phyloP scores from a whole-genome alignment of 2,113 vertebrate genomes.

The Onychorhynchus coronatus region DNA sequence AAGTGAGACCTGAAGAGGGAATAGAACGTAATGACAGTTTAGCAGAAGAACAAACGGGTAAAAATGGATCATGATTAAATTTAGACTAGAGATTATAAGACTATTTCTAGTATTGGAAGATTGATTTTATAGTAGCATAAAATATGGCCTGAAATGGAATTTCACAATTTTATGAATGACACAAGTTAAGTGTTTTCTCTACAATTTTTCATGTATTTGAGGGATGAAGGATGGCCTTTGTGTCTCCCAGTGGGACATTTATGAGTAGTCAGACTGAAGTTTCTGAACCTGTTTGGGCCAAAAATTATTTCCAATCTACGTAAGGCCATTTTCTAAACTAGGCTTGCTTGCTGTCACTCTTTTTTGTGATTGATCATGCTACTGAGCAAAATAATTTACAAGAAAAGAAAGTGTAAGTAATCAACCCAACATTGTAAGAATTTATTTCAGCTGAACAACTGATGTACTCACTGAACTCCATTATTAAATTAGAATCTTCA shows the following conservation, averaged over 20 bases:
- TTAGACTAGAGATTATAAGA: background rate
- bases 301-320: background rate
- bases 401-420: background rate
- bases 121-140: background rate
- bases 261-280: background rate
- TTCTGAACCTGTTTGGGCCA: background rate
- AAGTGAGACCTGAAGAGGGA: background rate
- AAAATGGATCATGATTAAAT: background rate
- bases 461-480: background rate
- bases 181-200: background rate
- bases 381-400: background rate
- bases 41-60: background rate
- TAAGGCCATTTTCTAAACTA: background rate
- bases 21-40: background rate
- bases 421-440: background rate
- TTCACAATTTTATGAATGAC: background rate
- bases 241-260: background rate
- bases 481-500: background rate
- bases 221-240: background rate
- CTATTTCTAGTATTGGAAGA: background rate
- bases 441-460: background rate
- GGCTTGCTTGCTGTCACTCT: background rate
- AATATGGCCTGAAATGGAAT: background rate
- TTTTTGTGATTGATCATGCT: background rate
- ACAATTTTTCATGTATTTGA: background rate